Conservation (phyloP, 2,888 invertebrate species). For the Cremastinae sp. region DNA sequence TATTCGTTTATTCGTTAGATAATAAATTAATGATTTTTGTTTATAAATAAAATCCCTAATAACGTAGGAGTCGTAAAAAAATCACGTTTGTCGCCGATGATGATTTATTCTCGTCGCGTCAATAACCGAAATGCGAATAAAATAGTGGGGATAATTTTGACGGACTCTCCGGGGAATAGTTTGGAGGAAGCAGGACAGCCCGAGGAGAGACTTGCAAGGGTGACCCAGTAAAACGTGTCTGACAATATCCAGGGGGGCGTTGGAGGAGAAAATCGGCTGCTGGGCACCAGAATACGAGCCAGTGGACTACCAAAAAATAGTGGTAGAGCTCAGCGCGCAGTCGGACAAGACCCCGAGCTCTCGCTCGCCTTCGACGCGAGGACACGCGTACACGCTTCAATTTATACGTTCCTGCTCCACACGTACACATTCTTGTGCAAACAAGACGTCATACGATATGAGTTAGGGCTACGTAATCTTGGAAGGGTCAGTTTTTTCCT, state of each 20-base stretch:
- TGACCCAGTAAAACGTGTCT: conserved; percentile 56
- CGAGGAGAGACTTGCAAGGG: conserved; percentile 4
- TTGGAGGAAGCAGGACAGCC: conserved; percentile 1
- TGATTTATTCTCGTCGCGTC: too few relatives aligned
- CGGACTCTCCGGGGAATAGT: background rate
- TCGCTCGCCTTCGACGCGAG: conserved; percentile 12
- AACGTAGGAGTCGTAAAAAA: too few relatives aligned
- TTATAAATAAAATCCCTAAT: too few relatives aligned
- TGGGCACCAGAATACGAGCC: conserved; percentile 10
- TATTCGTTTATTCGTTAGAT: too few relatives aligned
- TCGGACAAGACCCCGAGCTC: conserved; percentile 34
- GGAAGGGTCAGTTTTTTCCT: conserved; percentile 58
- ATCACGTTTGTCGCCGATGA: background rate
- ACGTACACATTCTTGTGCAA: background rate
- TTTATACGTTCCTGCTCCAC: background rate
- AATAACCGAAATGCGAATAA: background rate
- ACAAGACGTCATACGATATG: conserved; percentile 12
- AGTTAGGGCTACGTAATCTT: conserved; percentile 29
- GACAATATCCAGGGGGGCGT: conserved; percentile 54
- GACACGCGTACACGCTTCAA: background rate
- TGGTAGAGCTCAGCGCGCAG: conserved; percentile 40
- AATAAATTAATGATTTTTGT: too few relatives aligned
- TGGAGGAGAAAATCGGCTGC: conserved; percentile 7
- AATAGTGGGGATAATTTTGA: background rate
- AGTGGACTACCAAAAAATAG: conserved; percentile 23